Evolutionary conservation across 1,140 invertebrate species (phyloP).

Genomic region (Panagrolaimus sp.): DNA sequence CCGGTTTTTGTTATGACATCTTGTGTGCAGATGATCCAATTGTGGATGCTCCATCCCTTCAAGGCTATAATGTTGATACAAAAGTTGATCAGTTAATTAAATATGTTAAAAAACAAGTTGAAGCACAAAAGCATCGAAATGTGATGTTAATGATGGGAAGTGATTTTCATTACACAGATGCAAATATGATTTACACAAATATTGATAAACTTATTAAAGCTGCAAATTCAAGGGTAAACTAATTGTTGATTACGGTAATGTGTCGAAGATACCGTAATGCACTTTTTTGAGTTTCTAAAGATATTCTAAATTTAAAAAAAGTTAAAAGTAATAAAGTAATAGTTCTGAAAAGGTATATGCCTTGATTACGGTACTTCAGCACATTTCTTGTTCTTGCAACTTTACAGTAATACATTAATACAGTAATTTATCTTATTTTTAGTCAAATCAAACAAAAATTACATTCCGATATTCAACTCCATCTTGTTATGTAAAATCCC

Average conservation of each 20-base stretch:
- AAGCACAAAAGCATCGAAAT: conserved; percentile 65
- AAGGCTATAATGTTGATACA: conserved; percentile 65
- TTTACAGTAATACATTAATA: background rate
- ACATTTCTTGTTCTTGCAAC: too few relatives aligned
- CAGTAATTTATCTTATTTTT: background rate
- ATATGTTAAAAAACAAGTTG: background rate
- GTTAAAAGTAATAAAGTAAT: too few relatives aligned
- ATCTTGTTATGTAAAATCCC: conserved; percentile 79
- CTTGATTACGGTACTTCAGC: too few relatives aligned
- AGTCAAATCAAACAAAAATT: conserved; percentile 6
- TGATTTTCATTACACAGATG: conserved; percentile 83
- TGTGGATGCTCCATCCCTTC: conserved; percentile 63
- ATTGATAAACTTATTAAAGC: conserved; percentile 79
- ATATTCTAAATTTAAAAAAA: too few relatives aligned
- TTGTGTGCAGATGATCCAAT: conserved; percentile 75
- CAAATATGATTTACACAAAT: conserved; percentile 77
- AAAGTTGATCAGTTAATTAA: conserved; percentile 2
- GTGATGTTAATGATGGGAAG: conserved; percentile 84
- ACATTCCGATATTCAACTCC: conserved; percentile 74
- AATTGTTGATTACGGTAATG: background rate
- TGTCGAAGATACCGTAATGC: too few relatives aligned
- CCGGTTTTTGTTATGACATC: conserved; percentile 82
- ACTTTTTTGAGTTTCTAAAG: too few relatives aligned
- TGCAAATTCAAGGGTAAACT: conserved; percentile 44
- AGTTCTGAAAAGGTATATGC: conserved; percentile 23